These are phyloP conservation scores for Rhombomys opimus DNA, from an alignment of 2,113 vertebrate species.

Conservation along the genomic window DNA sequence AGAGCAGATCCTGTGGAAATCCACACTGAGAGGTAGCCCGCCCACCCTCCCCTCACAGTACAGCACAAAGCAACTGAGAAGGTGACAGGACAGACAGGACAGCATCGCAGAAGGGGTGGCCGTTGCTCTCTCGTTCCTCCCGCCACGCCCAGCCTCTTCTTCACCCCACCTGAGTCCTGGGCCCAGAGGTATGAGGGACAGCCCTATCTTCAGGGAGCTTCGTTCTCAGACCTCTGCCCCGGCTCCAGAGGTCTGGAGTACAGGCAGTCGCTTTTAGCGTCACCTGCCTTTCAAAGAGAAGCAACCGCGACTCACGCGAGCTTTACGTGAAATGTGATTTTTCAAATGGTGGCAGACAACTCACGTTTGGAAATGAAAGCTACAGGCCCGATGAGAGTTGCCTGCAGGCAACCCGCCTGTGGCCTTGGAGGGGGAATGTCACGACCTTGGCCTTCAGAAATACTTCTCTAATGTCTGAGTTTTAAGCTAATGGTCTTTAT, in stretches of 20 bases:
- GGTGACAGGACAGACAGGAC: not conserved
- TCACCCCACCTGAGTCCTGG: not conserved
- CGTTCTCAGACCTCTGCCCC: not conserved
- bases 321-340: slow-evolving; percentile 12
- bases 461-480: not conserved
- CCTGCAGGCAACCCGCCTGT: not conserved
- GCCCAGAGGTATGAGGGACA: accelerated
- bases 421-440: not conserved
- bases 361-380: slow-evolving; percentile 1
- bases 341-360: slow-evolving; percentile 32
- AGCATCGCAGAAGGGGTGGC: not conserved
- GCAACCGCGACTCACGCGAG: not conserved
- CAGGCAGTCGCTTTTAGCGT: not conserved
- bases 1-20: not conserved
- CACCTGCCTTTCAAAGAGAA: slow-evolving; percentile 34
- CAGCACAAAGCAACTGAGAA: not conserved
- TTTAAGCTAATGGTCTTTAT: slow-evolving; percentile 40
- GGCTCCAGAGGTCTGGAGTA: not conserved
- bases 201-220: not conserved
- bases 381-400: not conserved
- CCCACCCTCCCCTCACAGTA: not conserved
- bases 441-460: slow-evolving; percentile 35
- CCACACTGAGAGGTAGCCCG: not conserved
- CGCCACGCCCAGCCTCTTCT: accelerated
- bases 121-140: too few relatives aligned